A percentile compares a stretch with the other conserved stretches of the same genome.
These are phyloP conservation scores for Malaclemys terrapin DNA, from an alignment of 2,113 vertebrate genomes.

Conservation along the genomic window DNA sequence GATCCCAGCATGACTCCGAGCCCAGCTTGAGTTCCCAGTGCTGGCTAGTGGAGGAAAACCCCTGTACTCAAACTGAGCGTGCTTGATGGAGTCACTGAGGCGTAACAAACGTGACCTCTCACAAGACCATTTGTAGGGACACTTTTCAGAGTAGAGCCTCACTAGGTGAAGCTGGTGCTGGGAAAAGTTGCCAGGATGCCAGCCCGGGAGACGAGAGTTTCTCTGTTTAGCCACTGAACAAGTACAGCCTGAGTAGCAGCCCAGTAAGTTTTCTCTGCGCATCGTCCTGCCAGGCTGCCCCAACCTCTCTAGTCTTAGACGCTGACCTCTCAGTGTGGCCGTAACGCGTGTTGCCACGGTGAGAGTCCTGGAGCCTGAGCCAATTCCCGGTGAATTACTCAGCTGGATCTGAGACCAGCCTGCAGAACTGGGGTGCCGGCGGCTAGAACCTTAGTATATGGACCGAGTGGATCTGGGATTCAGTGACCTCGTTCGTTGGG, in stretches of 20 bases:
- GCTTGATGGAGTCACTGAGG: not conserved
- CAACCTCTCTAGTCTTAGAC: not conserved
- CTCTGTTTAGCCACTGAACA: not conserved
- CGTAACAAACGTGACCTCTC: not conserved
- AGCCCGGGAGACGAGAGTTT: not conserved
- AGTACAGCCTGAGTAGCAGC: not conserved
- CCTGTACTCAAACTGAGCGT: not conserved
- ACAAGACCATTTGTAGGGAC: not conserved
- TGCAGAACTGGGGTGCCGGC: too few species aligned
- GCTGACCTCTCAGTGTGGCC: too few species aligned
- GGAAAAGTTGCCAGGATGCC: not conserved
- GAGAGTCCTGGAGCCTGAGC: not conserved
- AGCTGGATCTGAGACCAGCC: too few species aligned
- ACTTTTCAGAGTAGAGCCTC: not conserved
- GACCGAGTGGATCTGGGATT: too few species aligned
- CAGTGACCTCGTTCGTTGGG: not conserved
- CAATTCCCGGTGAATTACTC: too few species aligned
- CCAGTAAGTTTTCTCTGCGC: not conserved
- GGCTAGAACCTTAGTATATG: too few species aligned
- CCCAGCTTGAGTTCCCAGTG: not conserved
- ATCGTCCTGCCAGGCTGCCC: not conserved
- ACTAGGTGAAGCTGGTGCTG: not conserved
- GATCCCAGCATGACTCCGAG: too few species aligned
- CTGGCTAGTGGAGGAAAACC: not conserved
- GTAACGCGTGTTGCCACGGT: not conserved